These are phyloP conservation scores for Dasyornis broadbenti DNA, from an alignment of 2,113 vertebrate genomes.

Conservation along the genomic window DNA sequence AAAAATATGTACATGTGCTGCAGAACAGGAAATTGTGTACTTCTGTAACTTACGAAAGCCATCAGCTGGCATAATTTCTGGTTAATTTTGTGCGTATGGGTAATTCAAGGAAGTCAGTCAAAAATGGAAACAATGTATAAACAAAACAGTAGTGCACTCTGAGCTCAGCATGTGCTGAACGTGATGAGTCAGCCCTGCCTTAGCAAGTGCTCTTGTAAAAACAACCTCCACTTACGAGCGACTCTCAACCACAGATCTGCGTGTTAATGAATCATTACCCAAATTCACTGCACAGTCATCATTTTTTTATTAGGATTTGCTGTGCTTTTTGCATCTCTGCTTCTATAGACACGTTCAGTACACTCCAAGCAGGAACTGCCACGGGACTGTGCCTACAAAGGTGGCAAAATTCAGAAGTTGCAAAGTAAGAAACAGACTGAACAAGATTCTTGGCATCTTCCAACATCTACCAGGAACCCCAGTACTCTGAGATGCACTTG, in stretches of 20 bases:
- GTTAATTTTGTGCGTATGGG: neutral
- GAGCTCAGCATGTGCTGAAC: neutral
- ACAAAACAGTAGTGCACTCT: neutral
- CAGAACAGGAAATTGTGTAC: neutral
- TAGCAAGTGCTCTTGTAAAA: neutral
- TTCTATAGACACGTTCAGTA: fast-evolving
- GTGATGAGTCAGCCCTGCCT: neutral
- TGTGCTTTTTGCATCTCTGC: neutral
- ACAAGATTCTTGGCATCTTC: neutral
- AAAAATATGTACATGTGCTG: fast-evolving
- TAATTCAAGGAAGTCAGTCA: neutral
- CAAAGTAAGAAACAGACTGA: neutral
- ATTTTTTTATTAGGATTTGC: neutral
- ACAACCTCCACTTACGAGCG: neutral
- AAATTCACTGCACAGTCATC: neutral
- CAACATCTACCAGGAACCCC: neutral
- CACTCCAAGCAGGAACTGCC: neutral
- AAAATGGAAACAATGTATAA: neutral
- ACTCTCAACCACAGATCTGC: neutral
- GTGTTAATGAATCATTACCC: neutral
- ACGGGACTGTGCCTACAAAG: fast-evolving
- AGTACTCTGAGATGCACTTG: neutral
- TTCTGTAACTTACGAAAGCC: neutral
- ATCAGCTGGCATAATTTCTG: neutral
- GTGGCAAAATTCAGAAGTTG: neutral